Base-by-base conservation (phyloP, 2,888 invertebrate species). In the Endotricha flammealis region DNA sequence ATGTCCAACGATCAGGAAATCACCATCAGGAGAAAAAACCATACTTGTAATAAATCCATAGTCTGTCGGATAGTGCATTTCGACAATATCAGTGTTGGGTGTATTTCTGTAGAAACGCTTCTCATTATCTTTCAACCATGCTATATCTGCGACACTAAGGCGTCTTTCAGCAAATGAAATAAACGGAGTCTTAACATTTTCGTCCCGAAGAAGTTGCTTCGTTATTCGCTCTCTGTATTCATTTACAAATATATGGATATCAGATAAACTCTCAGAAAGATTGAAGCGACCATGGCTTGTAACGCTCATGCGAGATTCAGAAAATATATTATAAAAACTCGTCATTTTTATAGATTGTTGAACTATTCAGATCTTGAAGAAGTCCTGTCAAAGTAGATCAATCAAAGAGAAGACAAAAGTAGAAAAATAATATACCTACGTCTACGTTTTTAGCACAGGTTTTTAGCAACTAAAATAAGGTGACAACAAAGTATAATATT, bases 1-100 rank as follows among this genome's bases (percentile, higher is more conserved):
- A 55, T 86, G 87, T 4, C 85, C 80, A n/a, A 78, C 68, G 10
- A 86, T 71, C 34, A 90, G 44, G 24, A 49, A 39, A n/a, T 71
- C 60, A 3, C 88, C 88, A 36, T 76, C 67, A 0, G 75, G 66
- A 9, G 82, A 67, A 52, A 75, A 89, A 23, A 68, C 53, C 49
- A 87, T 70, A 31, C 64, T 67, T 10, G 44, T 53, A 25, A 86
- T 73, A 39, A 52, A 75, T 0, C 86, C 87, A 30, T 53, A 62
- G 39, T 71, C 64, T 0, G 63, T 55, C 29, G 75, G 57, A 58
- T 58, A 85, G 46, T 62, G 49, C 7, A 62, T 39, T 22, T 56
- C 48, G 0, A 49, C 38, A 27, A 74, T 39, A 29, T 36, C 46
- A 28, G 64, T 45, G 42, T 85, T 83, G 0, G 53, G 64, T 4